Evolutionary conservation across 2,797 vertebrate species (phyloP).

Genomic region (Tapera naevia): DNA sequence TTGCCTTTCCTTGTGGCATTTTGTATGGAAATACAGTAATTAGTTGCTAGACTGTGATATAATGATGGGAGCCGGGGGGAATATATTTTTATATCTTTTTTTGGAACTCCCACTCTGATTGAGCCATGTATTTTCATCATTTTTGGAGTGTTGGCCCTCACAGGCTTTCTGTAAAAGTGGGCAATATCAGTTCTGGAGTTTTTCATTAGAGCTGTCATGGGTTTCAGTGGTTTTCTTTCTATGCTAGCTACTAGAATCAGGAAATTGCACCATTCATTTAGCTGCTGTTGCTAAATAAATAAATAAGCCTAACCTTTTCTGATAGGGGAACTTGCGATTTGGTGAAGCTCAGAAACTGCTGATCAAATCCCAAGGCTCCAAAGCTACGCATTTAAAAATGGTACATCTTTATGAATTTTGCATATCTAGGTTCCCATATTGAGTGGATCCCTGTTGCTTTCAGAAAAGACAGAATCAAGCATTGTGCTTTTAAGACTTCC

Average conservation of each 20-base stretch:
- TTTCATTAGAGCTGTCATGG: background rate
- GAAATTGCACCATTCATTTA: background rate
- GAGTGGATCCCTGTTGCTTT: background rate
- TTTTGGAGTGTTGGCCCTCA: background rate
- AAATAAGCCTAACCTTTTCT: background rate
- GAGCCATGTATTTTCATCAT: background rate
- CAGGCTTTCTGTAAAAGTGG: background rate
- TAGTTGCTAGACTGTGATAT: background rate
- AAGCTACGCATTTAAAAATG: background rate
- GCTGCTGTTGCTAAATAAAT: background rate
- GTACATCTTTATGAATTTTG: background rate
- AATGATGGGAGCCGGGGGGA: background rate
- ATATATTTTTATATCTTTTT: background rate
- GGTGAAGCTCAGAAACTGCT: background rate
- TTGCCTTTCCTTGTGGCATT: background rate
- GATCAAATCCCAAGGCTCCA: background rate
- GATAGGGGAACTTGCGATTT: background rate
- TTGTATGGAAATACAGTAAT: background rate
- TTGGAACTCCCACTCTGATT: background rate
- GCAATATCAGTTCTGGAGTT: background rate
- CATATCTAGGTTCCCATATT: background rate
- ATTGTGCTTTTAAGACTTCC: background rate
- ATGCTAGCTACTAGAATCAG: background rate
- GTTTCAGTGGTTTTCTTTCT: background rate
- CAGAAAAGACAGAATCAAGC: background rate